A percentile compares a stretch with the other conserved stretches of the same genome.
Conservation (phyloP, 2,888 invertebrate species). For the Unio delphinus region DNA sequence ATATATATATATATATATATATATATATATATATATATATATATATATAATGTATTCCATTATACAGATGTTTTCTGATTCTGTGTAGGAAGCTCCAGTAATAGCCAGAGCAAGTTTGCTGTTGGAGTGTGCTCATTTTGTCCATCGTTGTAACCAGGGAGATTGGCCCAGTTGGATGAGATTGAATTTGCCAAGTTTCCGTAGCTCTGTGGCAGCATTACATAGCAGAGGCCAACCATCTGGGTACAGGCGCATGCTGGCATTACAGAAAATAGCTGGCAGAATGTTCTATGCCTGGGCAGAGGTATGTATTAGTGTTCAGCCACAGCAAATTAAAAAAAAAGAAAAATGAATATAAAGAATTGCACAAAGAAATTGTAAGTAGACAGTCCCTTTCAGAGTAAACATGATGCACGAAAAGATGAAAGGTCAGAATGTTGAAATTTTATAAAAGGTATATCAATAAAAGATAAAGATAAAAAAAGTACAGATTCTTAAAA, state of each 20-base stretch:
- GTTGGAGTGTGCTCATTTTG: slow-evolving; percentile 95
- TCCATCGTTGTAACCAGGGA: slow-evolving; percentile 97
- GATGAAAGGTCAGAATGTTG: too few relatives aligned
- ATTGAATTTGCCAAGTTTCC: slow-evolving; percentile 83
- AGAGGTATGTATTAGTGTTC: slow-evolving; percentile 74
- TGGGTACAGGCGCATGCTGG: slow-evolving; percentile 75
- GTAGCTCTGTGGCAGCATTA: slow-evolving; percentile 64
- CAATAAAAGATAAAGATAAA: too few relatives aligned
- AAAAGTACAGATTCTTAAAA: too few relatives aligned
- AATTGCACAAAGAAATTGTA: too few relatives aligned
- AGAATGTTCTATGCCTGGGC: slow-evolving; percentile 99
- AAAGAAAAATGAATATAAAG: too few relatives aligned
- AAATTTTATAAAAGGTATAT: too few relatives aligned
- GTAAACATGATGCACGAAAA: too few relatives aligned
- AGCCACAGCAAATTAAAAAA: too few relatives aligned
- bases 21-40: too few relatives aligned
- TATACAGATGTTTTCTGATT: neutral
- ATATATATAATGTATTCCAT: too few relatives aligned
- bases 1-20: too few relatives aligned
- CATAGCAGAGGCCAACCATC: slow-evolving; percentile 74
- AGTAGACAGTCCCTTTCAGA: too few relatives aligned
- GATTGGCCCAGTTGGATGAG: slow-evolving; percentile 99
- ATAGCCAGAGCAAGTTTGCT: slow-evolving; percentile 92
- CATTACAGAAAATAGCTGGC: slow-evolving; percentile 91
- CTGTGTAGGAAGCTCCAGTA: slow-evolving; percentile 92